Evolutionary conservation across 2,797 vertebrate genomes (phyloP), one percentile per base, ranked within the genome.

Genomic region (Leptodactylus fallax): DNA sequence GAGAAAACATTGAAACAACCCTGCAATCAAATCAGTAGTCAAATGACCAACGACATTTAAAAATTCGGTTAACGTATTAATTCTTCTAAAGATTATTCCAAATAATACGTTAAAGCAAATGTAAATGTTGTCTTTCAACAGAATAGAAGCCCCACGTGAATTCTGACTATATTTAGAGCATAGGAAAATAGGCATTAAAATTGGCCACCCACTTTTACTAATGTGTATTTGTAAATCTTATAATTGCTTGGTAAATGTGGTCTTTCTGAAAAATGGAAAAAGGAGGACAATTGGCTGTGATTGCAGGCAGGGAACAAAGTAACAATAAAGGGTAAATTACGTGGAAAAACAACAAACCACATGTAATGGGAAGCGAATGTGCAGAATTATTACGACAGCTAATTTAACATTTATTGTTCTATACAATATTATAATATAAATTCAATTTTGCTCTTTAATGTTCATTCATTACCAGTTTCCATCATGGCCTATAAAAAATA

Each of bases 11-110:
- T 90, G 91, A 88, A 94, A 93, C 91, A 94, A 94, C 92, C 90
- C 91, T 90, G 89, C 96, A 98, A 95, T 94, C 97, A 98, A 98
- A 98, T 97, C 88, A 95, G 96, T 91, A 98, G 96, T 97, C 96
- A 98, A 98, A 97, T 98, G 94, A 96, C 95, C 95, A 96, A 95
- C 94, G 93, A 94, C 95, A 95, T 96, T 94, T 95, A 92, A 93
- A 92, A 93, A 91, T 95, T 93, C 93, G 91, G 93, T 96, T 96
- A 95, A 96, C 88, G 90, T 93, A 92, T 92, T 87, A 92, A 92
- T 90, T 93, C 92, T 93, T 94, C 93, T 92, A 91, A 71, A 92
- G 84, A 91, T 92, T 92, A 90, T 94, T 94, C 91, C 94, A 93
- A 94, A 94, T 87, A 92, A 91, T 90, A 94, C 81, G 90, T 93